These are phyloP conservation scores for Syrphus vitripennis DNA, from an alignment of 2,888 invertebrate genomes.

Conservation along the genomic window DNA sequence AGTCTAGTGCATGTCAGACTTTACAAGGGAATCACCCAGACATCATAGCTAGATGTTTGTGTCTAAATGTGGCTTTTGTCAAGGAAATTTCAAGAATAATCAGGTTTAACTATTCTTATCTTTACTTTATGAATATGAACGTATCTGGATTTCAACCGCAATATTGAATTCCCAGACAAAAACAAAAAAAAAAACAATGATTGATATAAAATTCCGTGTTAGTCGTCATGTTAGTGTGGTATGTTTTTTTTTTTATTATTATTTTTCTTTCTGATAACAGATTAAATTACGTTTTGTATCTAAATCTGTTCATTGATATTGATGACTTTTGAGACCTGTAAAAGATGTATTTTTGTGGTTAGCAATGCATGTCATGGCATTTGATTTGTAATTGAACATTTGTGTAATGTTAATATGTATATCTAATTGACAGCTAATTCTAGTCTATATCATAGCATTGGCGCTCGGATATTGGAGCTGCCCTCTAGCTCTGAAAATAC, in stretches of 20 bases:
- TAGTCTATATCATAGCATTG: no score
- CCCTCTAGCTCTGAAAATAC: no score
- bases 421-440: not conserved
- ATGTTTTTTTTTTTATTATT: not conserved
- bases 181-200: not conserved
- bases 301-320: not conserved
- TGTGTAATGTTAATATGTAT: not conserved
- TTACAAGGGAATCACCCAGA: not conserved
- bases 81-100: not conserved
- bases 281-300: not conserved
- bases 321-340: not conserved
- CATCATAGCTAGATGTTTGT: not conserved
- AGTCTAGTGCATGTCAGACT: not conserved
- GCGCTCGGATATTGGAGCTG: no score
- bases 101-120: not conserved
- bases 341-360: not conserved
- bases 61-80: conserved; percentile 7
- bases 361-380: conserved; percentile 15
- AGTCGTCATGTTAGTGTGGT: conserved; percentile 24
- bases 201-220: conserved; percentile 6
- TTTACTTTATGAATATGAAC: not conserved
- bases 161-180: not conserved
- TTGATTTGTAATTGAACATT: not conserved
- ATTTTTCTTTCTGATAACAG: not conserved
- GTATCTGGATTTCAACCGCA: not conserved